Percentiles rank a stretch among this genome's conserved stretches.
phyloP scores from a whole-genome alignment of 2,113 vertebrate species.

The Ploceus nigricollis region DNA sequence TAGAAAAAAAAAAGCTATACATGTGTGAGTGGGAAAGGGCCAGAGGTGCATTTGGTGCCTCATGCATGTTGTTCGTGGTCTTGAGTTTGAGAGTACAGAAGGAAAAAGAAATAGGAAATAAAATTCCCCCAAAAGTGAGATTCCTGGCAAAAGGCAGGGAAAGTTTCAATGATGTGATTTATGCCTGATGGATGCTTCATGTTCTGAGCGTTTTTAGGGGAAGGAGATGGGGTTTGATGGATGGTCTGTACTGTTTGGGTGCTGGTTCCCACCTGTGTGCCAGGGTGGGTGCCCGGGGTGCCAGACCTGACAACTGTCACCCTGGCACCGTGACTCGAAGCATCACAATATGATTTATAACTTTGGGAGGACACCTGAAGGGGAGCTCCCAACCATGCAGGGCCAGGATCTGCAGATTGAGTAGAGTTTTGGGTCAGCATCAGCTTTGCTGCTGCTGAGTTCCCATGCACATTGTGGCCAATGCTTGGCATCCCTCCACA shows the following conservation, averaged over 20 bases:
- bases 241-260: neutral
- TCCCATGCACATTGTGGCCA: accelerated
- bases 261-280: neutral
- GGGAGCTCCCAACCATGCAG: accelerated
- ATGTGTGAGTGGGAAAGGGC: neutral
- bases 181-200: neutral
- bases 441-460: neutral
- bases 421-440: neutral
- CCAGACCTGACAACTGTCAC: neutral
- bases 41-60: neutral
- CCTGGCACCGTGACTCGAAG: accelerated
- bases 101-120: neutral
- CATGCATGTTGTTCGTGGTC: neutral
- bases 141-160: neutral
- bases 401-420: neutral
- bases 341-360: accelerated
- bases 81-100: neutral
- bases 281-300: neutral
- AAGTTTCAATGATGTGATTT: neutral
- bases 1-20: neutral
- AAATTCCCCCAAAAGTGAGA: neutral
- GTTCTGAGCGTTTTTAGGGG: neutral
- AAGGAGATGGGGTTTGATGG: neutral
- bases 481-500: accelerated
- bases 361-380: neutral